These are phyloP conservation scores for Drosophila repleta DNA, from an alignment of 1,140 invertebrate genomes.

Conservation along the genomic window DNA sequence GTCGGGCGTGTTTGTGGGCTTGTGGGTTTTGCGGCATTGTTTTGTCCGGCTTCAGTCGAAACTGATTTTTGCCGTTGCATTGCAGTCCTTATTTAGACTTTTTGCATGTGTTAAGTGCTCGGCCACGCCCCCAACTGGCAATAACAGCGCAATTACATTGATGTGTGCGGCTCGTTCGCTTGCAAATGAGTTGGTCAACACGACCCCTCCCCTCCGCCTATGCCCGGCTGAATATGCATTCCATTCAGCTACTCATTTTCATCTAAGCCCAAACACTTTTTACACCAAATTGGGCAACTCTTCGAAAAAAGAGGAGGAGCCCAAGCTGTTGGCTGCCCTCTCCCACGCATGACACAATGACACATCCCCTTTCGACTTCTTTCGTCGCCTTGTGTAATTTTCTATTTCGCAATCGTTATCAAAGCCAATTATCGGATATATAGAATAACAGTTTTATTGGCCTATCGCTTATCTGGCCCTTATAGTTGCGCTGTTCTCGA, in stretches of 20 bases:
- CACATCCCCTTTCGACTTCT: background rate
- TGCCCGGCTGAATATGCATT: slow-evolving; percentile 41
- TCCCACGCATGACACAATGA: too few species aligned
- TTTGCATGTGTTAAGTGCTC: slow-evolving; percentile 64
- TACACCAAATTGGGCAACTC: too few species aligned
- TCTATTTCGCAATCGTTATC: slow-evolving; percentile 2
- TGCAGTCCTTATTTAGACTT: slow-evolving; percentile 60
- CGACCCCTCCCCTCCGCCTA: slow-evolving; percentile 45
- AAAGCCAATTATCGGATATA: background rate
- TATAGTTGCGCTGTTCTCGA: slow-evolving; percentile 46
- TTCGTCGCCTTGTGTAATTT: background rate
- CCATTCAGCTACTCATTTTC: background rate
- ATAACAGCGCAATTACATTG: slow-evolving; percentile 73
- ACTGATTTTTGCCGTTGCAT: slow-evolving; percentile 64
- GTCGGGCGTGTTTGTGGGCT: background rate
- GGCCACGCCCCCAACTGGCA: slow-evolving; percentile 45
- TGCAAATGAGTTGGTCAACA: slow-evolving; percentile 79
- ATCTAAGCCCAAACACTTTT: too few species aligned
- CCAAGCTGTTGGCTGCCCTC: too few species aligned
- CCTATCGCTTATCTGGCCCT: slow-evolving; percentile 15
- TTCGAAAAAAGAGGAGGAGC: too few species aligned
- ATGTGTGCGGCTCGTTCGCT: slow-evolving; percentile 56
- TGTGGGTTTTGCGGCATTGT: slow-evolving; percentile 46
- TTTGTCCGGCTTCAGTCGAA: slow-evolving; percentile 25
- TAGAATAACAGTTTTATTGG: background rate